Base-by-base conservation (phyloP, 2,888 invertebrate species). In the Agrotis ipsilon region DNA sequence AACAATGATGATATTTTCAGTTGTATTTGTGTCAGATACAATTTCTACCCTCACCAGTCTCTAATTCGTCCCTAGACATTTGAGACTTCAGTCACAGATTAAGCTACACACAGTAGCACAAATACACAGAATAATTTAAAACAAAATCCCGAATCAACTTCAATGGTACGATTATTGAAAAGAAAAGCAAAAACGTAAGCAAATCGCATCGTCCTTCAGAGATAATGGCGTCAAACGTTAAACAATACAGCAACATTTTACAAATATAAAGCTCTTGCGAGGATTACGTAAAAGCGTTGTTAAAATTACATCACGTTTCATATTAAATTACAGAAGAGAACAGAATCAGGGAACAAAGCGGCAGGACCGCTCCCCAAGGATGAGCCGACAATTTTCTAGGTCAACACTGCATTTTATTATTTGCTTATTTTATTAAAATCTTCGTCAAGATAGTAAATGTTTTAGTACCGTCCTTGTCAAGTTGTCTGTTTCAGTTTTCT, bases 221-320 rank as follows among this genome's bases (percentile, higher is more conserved):
- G 43, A 78, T 79, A 74, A 79, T 72, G 43, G 68, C 65, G 59
- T 75, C 68, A 78, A 83, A 78, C 54, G 69, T 70, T 67, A 69
- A 75, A 79, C 68, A 85, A 78, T 75, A 66, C 65, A 65, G 24
- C 61, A 71, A 71, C 61, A 68, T 79, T 70, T 81, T 63, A 74
- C 52, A 71, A 79, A 84, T 63, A 75, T 65, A 77, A 83, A 77
- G 64, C 57, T 72, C 74, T 81, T 78, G 75, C 75, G 71, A 75
- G 84, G 71, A 72, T 84, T 75, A 78, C 77, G 68, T 77, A 82
- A 80, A 75, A 75, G 68, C 84, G 71, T 68, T 74, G 72, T 80
- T 73, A 85, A 87, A 91, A 90, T 91, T 86, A 92, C 80, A 86
- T 90, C 92, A 93, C 91, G 91, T 92, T 89, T 88, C 86, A 88